Evolutionary conservation across 2,888 invertebrate species (phyloP).

Genomic region (Laothoe populi): DNA sequence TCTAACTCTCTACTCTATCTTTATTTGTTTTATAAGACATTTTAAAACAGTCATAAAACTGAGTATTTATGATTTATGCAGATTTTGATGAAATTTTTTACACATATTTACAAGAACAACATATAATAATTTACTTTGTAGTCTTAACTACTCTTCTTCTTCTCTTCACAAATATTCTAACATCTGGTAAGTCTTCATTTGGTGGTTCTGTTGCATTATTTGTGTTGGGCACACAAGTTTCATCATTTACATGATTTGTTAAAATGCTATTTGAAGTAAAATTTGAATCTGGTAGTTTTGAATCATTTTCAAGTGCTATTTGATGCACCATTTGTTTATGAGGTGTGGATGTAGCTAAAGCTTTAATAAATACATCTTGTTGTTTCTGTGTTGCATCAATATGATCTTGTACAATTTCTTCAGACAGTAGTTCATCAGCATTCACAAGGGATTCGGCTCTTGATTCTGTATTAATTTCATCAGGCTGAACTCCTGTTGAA

Average conservation of each 20-base stretch:
- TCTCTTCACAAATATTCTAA: conserved; percentile 70
- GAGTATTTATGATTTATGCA: conserved; percentile 5
- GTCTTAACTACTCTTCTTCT: conserved; percentile 60
- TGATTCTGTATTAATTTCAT: conserved; percentile 27
- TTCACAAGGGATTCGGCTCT: conserved; percentile 29
- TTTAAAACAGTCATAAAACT: background rate
- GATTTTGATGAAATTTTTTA: background rate
- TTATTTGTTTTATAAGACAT: background rate
- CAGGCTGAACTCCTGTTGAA: conserved; percentile 61
- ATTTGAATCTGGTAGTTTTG: conserved; percentile 36
- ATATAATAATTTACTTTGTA: conserved; percentile 2
- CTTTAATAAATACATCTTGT: conserved; percentile 45
- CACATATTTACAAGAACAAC: background rate
- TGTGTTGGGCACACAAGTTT: conserved; percentile 38
- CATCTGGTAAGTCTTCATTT: conserved; percentile 65
- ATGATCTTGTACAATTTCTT: conserved; percentile 27
- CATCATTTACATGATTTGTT: conserved; percentile 33
- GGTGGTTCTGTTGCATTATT: background rate
- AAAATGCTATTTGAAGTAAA: conserved; percentile 38
- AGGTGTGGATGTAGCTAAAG: conserved; percentile 73
- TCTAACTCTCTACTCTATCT: no score
- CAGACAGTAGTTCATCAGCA: conserved; percentile 28
- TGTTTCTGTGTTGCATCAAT: conserved; percentile 34
- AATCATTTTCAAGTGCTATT: conserved; percentile 30
- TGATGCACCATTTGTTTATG: conserved; percentile 48